Base-by-base conservation (phyloP, 2,797 vertebrate species). In the Chaetophractus vellerosus region DNA sequence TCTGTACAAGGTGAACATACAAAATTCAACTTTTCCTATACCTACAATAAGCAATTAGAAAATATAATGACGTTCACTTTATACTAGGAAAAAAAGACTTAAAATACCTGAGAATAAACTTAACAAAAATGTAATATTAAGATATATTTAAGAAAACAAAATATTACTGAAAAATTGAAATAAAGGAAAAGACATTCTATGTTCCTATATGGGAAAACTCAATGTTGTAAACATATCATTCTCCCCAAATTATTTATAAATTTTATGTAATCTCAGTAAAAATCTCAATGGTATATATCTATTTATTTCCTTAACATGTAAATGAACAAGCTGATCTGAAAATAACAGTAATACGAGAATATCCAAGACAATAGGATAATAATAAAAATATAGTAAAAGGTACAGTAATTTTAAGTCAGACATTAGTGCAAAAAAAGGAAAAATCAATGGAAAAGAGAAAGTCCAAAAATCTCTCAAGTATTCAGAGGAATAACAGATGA, bases 211-310 rank as follows among this genome's bases (percentile, higher is more conserved):
- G 38, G 63, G 64, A 94, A 96, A 93, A 85, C 5, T 41, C 52
- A 78, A 69, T 45, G 45, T 75, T 80, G 36, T 81, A 75, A 91
- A 84, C 21, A 28, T 52, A 11, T 33, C 52, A 74, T 57, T 88
- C 36, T 24, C 9, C 23, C 81, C 55, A 91, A 87, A 93, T 84
- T 66, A 75, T 63, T 84, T 63, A 45, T 69, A 91, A 93, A 80
- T 88, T 93, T 80, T 80, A 91, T 57, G n/a, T 57, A 88, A 91
- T 88, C 26, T 38, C 69, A 81, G 69, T 74, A 41, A 95, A 82
- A 96, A 71, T 19, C 16, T 23, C 45, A 63, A 12, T 12, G 24
- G 24, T 48, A 90, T n/a, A 78, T 66, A 87, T 52, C 21, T 26
- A 69, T 48, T 69, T 86, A 74, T 81, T 90, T 76, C 31, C 68